Conservation (phyloP, 1,140 invertebrate genomes). For the Caenorhabditis elegans region WBcel235 BX284603.4:752501-753000, state of each 20-base stretch:
- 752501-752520: too few species aligned
- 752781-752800: too few species aligned
- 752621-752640: too few species aligned
- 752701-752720: neutral
- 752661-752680: neutral
- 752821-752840: conserved; percentile 22
- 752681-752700: neutral
- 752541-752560: neutral
- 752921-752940: too few species aligned
- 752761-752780: neutral
- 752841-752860: neutral
- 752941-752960: too few species aligned
- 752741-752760: conserved; percentile 24
- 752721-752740: neutral
- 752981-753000: too few species aligned
- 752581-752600: conserved; percentile 9
- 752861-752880: neutral
- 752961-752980: too few species aligned
- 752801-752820: neutral
- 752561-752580: neutral
- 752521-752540: too few species aligned
- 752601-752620: neutral
- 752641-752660: neutral
- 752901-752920: neutral
- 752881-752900: neutral